Percentiles rank a stretch among this genome's conserved stretches.
Evolutionary conservation across 53 echinoderm and acorn worm genomes (phyloP).

Genomic region (Paelopatides confundens): DNA sequence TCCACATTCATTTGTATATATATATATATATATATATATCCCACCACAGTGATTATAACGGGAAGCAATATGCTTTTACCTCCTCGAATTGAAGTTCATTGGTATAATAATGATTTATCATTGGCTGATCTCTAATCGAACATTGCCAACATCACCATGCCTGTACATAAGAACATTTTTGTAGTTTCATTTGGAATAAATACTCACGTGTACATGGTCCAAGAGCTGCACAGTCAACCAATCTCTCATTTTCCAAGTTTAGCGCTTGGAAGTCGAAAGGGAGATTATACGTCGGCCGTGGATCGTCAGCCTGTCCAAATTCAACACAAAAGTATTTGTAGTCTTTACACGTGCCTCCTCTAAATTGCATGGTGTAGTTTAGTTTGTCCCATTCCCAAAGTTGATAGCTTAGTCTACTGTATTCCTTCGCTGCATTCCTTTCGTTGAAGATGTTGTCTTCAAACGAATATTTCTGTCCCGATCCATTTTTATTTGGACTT

Average conservation of each 20-base stretch:
- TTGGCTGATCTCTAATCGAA: too few relatives aligned
- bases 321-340: constrained; percentile 23
- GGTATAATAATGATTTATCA: too few relatives aligned
- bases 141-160: too few relatives aligned
- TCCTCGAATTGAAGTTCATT: too few relatives aligned
- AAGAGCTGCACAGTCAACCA: constrained; percentile 6
- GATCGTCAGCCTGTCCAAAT: not conserved
- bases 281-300: not conserved
- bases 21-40: too few relatives aligned
- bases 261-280: not conserved
- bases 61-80: too few relatives aligned
- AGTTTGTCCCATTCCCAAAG: constrained; percentile 5
- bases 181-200: too few relatives aligned
- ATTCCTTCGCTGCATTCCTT: not conserved
- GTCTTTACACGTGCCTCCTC: constrained; percentile 18
- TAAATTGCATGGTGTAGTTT: not conserved
- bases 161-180: too few relatives aligned
- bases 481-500: constrained; percentile 17
- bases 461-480: not conserved
- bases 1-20: too few relatives aligned
- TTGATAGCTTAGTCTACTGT: constrained; percentile 10
- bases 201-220: not conserved
- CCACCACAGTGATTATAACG: too few relatives aligned
- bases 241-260: not conserved
- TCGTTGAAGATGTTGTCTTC: not conserved